phyloP scores from a whole-genome alignment of 2,797 vertebrate genomes.

The Chlorospingus flavigularis region DNA sequence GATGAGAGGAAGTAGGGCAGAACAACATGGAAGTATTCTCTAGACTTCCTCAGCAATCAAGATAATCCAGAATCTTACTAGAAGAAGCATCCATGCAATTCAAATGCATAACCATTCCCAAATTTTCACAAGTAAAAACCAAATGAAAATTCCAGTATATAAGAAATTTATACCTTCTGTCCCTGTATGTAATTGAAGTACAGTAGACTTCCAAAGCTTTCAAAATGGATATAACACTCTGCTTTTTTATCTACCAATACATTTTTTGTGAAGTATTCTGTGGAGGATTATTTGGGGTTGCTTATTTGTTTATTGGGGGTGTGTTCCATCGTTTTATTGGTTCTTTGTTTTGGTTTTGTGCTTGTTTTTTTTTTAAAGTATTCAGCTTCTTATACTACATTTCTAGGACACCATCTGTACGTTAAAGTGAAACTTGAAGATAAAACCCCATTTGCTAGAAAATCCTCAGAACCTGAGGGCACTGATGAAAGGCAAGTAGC shows the following conservation, averaged over 20 bases:
- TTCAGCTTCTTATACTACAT: not conserved
- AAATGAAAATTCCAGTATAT: not conserved
- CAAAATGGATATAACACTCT: not conserved
- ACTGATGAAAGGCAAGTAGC: not conserved
- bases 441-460: not conserved
- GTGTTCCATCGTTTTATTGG: not conserved
- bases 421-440: not conserved
- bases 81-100: not conserved
- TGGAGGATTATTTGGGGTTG: not conserved
- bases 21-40: not conserved
- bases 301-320: not conserved
- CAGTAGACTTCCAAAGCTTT: not conserved
- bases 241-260: not conserved
- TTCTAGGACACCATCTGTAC: not conserved
- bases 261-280: not conserved
- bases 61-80: not conserved
- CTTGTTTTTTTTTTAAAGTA: not conserved
- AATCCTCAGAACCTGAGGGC: not conserved
- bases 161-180: not conserved
- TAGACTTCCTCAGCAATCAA: not conserved
- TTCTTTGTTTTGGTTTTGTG: not conserved
- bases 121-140: not conserved
- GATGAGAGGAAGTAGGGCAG: not conserved
- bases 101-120: not conserved
- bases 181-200: not conserved